Evolutionary conservation across 2,888 invertebrate genomes (phyloP).

Genomic region (Patella depressa): DNA sequence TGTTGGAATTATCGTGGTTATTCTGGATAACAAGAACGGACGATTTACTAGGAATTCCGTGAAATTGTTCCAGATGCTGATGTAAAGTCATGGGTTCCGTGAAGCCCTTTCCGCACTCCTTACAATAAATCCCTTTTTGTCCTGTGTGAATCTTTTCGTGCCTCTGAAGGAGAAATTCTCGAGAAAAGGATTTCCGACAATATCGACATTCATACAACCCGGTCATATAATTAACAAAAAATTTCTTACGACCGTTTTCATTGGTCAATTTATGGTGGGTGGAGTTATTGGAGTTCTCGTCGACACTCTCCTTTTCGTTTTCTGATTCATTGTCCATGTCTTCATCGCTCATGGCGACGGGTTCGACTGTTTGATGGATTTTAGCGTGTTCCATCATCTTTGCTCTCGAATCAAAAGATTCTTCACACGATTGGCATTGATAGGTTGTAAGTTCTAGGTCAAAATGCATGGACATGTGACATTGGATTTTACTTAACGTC

Average conservation of each 20-base stretch:
- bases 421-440: constrained; percentile 64
- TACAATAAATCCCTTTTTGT: constrained; percentile 68
- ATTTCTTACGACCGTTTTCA: constrained; percentile 1
- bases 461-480: constrained; percentile 67
- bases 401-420: constrained; percentile 60
- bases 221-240: constrained; percentile 24
- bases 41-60: constrained; percentile 31
- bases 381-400: constrained; percentile 59
- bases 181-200: constrained; percentile 69
- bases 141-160: constrained; percentile 71
- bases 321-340: constrained; percentile 10
- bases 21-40: not conserved
- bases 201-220: constrained; percentile 57
- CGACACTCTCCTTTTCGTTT: not conserved
- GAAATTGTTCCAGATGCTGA: constrained; percentile 69
- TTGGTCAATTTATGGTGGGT: constrained; percentile 6
- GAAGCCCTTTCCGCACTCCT: constrained; percentile 70
- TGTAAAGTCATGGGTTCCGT: constrained; percentile 68
- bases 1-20: not conserved
- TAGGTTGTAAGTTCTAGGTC: constrained; percentile 57
- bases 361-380: constrained; percentile 11
- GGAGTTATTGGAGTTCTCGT: constrained; percentile 14
- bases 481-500: constrained; percentile 60
- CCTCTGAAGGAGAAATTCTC: constrained; percentile 67
- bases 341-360: constrained; percentile 25